Evolutionary conservation across 2,113 vertebrate genomes (phyloP), one percentile per base, ranked within the genome.

Genomic region (Caranx melampygus): DNA sequence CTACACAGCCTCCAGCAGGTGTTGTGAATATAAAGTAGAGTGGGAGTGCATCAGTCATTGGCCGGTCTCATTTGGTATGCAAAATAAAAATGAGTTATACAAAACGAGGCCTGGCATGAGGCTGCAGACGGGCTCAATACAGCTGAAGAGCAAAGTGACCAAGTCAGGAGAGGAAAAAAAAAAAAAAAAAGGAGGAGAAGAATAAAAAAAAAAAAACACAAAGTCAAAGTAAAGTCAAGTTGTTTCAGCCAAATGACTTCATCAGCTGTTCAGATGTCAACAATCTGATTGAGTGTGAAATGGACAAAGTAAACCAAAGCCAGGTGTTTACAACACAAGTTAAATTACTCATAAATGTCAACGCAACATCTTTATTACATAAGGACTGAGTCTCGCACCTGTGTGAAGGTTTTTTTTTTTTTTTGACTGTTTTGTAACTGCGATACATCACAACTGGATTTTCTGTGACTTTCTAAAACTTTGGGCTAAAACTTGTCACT

Each of bases 21-120:
- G 84, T 72, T 84, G 64, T 75, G 85, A 87, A 90, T 90, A 72
- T 87, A 76, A 90, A 84, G 84, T 72, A 61, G 73, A 75, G 63
- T 47, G 44, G 5, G 40, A 83, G 82, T 57, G 58, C 82, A 83
- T 89, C 78, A 76, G 78, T 85, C 74, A 57, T 31, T 83, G 84
- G 79, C 75, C 6, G 62, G 40, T 60, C 78, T 85, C 64, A 77
- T 86, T 85, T 81, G 69, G 75, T 79, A 87, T 87, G 82, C 89
- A 87, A 89, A 87, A 83, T 79, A 67, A 81, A 82, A 85, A 84
- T 65, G 40, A 85, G 64, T 84, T 88, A 10, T 40, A 82, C 70
- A 74, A 76, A 71, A 84, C 35, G n/a, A 83, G 68, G 42, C 34
- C 78, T 75, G 70, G 79, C 64, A 84, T 45, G 73, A 78, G 75